Conservation (phyloP, 2,888 invertebrate genomes). For the Lamellibrachia columna region DNA sequence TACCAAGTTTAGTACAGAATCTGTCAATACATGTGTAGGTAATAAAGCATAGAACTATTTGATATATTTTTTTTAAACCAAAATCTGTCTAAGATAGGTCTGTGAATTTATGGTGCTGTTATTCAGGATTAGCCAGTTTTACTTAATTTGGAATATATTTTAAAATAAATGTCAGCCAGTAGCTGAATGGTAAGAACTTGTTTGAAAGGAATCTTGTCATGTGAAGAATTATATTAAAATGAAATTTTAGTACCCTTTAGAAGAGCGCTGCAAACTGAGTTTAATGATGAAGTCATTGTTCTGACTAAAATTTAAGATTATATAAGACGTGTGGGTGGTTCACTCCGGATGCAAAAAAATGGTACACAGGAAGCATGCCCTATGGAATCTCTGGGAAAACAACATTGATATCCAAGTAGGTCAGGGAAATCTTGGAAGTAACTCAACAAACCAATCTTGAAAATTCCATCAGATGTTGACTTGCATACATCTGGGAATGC, state of each 20-base stretch:
- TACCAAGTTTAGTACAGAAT: neutral
- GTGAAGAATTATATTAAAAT: too few relatives aligned
- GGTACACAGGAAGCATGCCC: neutral
- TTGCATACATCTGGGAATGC: neutral
- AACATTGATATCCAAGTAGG: neutral
- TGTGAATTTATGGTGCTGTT: too few relatives aligned
- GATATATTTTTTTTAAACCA: too few relatives aligned
- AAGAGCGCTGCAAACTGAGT: too few relatives aligned
- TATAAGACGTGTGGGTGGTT: neutral
- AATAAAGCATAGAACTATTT: neutral
- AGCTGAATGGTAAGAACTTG: too few relatives aligned
- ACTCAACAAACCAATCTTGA: neutral
- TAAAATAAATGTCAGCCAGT: too few relatives aligned
- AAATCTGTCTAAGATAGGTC: too few relatives aligned
- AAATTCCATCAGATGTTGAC: neutral
- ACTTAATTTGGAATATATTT: too few relatives aligned
- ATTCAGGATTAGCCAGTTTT: too few relatives aligned
- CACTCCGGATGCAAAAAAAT: neutral
- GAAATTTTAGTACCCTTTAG: too few relatives aligned
- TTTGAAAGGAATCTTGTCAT: too few relatives aligned
- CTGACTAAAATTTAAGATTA: neutral
- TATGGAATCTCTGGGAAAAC: neutral
- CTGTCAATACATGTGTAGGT: neutral
- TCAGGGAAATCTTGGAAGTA: neutral
- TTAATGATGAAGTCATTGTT: too few relatives aligned